Evolutionary conservation across 2,888 invertebrate species (phyloP), one percentile per base, ranked within the genome.

Genomic region (Nephrocerus scutellatus): DNA sequence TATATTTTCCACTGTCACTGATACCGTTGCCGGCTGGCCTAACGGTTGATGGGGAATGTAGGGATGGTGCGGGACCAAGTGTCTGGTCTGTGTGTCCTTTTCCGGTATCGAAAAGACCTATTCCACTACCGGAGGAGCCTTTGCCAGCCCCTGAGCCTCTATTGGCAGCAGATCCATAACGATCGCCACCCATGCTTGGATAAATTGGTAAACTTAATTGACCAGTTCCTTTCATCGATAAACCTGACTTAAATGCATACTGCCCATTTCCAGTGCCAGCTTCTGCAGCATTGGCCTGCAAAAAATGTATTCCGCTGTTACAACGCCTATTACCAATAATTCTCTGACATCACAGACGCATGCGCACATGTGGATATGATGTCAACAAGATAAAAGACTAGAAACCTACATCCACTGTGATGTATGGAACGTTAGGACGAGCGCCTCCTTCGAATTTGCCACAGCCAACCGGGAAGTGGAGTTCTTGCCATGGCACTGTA

Each of bases 381-480:
- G n/a, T n/a, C n/a, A n/a, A n/a, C n/a, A n/a, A n/a, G n/a, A n/a
- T n/a, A n/a, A n/a, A n/a, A n/a, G n/a, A n/a, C n/a, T n/a, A n/a
- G n/a, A n/a, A n/a, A n/a, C n/a, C 63, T 38, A 60, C 53, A 41
- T 51, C 56, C 36, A 50, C 49, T 30, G 49, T 29, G 35, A 56
- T 57, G 35, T 54, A 47, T 49, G 56, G 44, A 45, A 48, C 49
- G 19, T 63, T 56, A n/a, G 66, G 70, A 1, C 64, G 60, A 24
- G 59, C 54, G 12, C 69, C 69, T 24, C 63, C 63, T 36, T 59
- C 67, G 37, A 63, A 61, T 48, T 74, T 75, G 21, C 80, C 80
- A 59, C 85, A 85, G 32, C 80, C 80, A 52, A 78, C 74, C 6
- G 85, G 85, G 66, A 84, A 83, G 59, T 78, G 78, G 28, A 84